phyloP scores from a whole-genome alignment of 1,140 invertebrate genomes.

The Solenopsis invicta region DNA sequence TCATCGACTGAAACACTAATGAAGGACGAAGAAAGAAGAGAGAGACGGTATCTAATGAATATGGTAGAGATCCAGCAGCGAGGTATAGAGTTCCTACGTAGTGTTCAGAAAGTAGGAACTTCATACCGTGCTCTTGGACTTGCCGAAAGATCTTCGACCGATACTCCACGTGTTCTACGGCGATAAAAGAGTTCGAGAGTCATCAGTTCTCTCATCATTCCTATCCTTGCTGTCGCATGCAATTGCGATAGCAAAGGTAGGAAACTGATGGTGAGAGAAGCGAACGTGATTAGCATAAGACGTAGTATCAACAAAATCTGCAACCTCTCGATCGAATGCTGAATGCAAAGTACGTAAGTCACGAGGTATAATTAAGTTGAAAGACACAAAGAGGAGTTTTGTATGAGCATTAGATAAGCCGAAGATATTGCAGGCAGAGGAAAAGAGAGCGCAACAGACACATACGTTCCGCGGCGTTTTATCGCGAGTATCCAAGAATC shows the following conservation, averaged over 20 bases:
- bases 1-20: conserved; percentile 1
- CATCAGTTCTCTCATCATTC: too few species aligned
- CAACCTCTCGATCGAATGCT: not conserved
- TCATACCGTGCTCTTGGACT: conserved; percentile 88
- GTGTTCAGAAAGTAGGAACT: conserved; percentile 87
- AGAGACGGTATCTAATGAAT: conserved; percentile 71
- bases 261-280: conserved; percentile 53
- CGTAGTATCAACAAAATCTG: not conserved
- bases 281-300: conserved; percentile 17
- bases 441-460: not conserved
- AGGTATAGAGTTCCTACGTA: conserved; percentile 87
- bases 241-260: not conserved
- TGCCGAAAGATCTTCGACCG: conserved; percentile 85
- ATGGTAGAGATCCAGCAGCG: conserved; percentile 87
- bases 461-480: not conserved
- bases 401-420: conserved; percentile 25
- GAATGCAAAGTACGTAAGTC: conserved; percentile 59
- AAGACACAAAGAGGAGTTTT: conserved; percentile 21
- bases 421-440: not conserved
- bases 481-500: not conserved
- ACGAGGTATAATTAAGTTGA: conserved; percentile 42
- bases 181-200: conserved; percentile 11
- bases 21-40: conserved; percentile 57
- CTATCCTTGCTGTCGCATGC: not conserved
- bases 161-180: conserved; percentile 26